phyloP scores from a whole-genome alignment of 2,797 vertebrate species.

The Pantherophis alleghaniensis region DNA sequence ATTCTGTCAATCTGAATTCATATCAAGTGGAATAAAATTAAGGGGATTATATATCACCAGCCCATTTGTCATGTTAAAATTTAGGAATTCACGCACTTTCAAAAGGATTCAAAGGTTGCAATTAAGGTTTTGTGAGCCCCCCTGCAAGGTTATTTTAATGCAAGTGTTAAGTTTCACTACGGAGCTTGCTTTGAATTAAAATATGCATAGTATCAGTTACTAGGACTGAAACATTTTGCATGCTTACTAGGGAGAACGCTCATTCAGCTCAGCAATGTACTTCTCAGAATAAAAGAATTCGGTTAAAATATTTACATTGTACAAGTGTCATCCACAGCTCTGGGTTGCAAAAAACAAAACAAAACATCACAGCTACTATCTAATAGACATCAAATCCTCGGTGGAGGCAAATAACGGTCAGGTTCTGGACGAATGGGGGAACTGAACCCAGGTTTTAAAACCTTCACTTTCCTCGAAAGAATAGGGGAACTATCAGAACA shows the following conservation, averaged over 20 bases:
- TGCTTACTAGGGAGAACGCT: neutral
- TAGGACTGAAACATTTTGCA: neutral
- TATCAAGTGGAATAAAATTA: neutral
- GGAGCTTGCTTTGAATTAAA: neutral
- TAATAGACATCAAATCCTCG: neutral
- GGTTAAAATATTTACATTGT: neutral
- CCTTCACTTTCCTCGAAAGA: constrained; percentile 21
- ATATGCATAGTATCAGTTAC: neutral
- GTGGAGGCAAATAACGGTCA: neutral
- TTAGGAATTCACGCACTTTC: neutral
- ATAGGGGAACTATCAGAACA: neutral
- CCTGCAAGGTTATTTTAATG: neutral
- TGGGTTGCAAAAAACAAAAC: neutral
- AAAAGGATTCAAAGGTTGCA: neutral
- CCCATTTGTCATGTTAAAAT: neutral
- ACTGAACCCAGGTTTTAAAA: neutral
- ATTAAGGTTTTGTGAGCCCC: neutral
- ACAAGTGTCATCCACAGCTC: neutral
- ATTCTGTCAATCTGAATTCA: neutral
- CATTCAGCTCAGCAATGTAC: neutral
- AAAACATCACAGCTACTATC: neutral
- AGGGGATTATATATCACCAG: neutral
- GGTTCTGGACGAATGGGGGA: neutral
- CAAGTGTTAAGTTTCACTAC: neutral
- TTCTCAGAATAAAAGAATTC: neutral